phyloP scores from a whole-genome alignment of 2,888 invertebrate species.

The Amphimallon solstitiale region DNA sequence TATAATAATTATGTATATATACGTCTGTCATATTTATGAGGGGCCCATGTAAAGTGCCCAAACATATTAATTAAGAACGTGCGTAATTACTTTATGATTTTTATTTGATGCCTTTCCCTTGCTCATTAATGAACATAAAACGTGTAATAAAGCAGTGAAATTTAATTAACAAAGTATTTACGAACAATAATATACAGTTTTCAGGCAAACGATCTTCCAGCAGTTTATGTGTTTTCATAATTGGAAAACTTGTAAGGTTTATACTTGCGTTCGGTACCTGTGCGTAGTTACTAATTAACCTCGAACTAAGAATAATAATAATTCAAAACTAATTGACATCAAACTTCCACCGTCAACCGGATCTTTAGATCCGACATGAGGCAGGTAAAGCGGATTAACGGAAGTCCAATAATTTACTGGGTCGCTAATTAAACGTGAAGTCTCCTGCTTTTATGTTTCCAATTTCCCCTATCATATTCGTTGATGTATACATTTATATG shows the following conservation, averaged over 20 bases:
- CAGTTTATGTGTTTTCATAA: conserved; percentile 29
- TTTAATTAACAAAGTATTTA: conserved; percentile 23
- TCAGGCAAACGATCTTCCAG: not conserved
- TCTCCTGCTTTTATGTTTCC: conserved; percentile 18
- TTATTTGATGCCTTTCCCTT: not conserved
- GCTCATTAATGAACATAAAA: not conserved
- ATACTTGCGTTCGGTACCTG: conserved; percentile 7
- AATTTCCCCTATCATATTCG: too few species aligned
- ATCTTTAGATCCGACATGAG: conserved; percentile 29
- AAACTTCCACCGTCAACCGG: conserved; percentile 31
- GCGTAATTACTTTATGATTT: conserved; percentile 7
- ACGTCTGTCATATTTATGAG: too few species aligned
- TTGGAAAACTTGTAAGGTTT: conserved; percentile 21
- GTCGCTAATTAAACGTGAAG: conserved; percentile 23
- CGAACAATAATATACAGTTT: conserved; percentile 9
- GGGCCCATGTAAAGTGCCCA: not conserved
- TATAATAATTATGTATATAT: too few species aligned
- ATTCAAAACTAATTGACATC: conserved; percentile 33
- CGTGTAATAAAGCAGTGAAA: conserved; percentile 1
- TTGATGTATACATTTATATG: too few species aligned
- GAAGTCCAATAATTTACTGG: conserved; percentile 26
- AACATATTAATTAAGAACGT: conserved; percentile 2
- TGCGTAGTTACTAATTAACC: conserved; percentile 27
- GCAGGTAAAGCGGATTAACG: conserved; percentile 26
- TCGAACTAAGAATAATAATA: conserved; percentile 30